phyloP scores from a whole-genome alignment of 1,140 invertebrate genomes.

The Drosophila sproati region DNA sequence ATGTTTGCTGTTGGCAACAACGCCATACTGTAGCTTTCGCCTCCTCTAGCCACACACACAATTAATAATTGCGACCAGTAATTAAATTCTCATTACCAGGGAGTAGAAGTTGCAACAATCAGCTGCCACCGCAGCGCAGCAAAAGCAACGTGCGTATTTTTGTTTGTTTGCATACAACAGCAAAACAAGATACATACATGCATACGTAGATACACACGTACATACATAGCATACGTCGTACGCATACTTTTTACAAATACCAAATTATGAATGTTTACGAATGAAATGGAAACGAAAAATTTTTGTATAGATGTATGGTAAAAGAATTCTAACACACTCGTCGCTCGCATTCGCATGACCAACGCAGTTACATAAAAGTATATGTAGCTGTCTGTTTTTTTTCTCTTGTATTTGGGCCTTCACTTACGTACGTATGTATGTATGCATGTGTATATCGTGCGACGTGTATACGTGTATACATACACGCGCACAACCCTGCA shows the following conservation, averaged over 20 bases:
- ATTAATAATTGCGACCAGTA: constrained; percentile 32
- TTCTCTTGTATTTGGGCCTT: constrained; percentile 55
- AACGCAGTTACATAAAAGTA: constrained; percentile 75
- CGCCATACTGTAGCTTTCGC: constrained; percentile 45
- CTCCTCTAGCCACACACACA: constrained; percentile 19
- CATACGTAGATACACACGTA: constrained; percentile 49
- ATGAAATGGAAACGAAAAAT: constrained; percentile 83
- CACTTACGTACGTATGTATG: constrained; percentile 50
- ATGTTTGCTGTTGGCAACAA: constrained; percentile 59
- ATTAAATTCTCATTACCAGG: constrained; percentile 29
- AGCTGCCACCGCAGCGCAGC: constrained; percentile 44
- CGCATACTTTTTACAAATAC: constrained; percentile 78
- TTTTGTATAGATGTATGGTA: constrained; percentile 74
- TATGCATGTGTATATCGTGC: constrained; percentile 27
- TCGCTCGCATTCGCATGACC: constrained; percentile 75
- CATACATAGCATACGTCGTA: constrained; percentile 57
- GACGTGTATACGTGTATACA: constrained; percentile 66
- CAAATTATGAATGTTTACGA: constrained; percentile 83
- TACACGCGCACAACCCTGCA: constrained; percentile 55
- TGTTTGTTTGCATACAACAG: constrained; percentile 48
- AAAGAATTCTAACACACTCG: constrained; percentile 81
- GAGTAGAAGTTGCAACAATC: constrained; percentile 27
- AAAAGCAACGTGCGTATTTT: constrained; percentile 44
- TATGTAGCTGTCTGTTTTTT: constrained; percentile 45
- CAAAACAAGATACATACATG: constrained; percentile 33